Conservation (phyloP, 2,113 vertebrate species). For the Rhea americana region DNA sequence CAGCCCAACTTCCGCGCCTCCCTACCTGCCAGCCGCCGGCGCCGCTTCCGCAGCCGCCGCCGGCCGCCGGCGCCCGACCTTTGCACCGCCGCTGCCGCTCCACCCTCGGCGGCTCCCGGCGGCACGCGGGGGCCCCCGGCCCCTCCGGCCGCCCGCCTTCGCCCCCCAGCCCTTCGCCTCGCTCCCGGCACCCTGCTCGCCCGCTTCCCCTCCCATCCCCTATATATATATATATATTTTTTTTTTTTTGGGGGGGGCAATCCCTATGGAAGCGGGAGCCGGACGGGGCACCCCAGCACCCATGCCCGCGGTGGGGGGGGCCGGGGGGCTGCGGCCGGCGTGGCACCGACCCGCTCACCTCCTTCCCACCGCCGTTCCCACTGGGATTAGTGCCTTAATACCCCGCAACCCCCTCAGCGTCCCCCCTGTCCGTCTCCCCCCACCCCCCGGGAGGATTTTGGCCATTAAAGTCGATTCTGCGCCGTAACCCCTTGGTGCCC, state of each 20-base stretch:
- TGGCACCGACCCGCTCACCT: neutral
- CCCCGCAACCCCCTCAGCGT: no score
- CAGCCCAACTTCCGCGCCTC: no score
- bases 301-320: neutral
- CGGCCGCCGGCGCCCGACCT: neutral
- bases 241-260: no score
- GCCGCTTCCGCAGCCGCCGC: constrained; percentile 21
- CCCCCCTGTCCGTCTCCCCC: no score
- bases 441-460: neutral
- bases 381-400: neutral
- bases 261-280: neutral
- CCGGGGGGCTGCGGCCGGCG: no score
- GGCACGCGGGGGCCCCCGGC: no score
- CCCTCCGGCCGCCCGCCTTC: neutral
- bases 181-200: no score
- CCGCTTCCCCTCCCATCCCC: no score
- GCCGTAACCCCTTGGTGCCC: constrained; percentile 3
- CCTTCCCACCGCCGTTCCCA: neutral
- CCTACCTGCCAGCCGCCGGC: constrained; percentile 5
- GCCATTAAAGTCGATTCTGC: neutral
- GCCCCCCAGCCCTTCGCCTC: neutral
- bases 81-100: neutral
- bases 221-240: no score
- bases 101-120: no score
- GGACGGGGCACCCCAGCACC: no score